Conservation (phyloP, 1,140 invertebrate species). For the Cyclina sinensis region DNA sequence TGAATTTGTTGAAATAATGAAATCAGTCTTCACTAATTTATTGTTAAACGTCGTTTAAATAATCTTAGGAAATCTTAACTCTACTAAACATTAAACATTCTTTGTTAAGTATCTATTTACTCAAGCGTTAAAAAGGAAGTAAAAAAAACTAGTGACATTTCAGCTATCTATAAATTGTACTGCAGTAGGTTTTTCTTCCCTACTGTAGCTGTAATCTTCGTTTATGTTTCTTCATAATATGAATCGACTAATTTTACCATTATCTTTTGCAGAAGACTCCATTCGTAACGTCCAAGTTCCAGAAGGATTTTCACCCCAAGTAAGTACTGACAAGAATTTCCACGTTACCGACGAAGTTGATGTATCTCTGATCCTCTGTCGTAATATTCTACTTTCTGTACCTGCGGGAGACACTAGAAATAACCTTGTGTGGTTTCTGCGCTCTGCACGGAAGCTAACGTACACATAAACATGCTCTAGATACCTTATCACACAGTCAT, state of each 20-base stretch:
- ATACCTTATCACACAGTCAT: background rate
- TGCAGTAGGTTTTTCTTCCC: background rate
- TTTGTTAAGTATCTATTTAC: background rate
- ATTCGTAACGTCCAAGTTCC: slow-evolving; percentile 5
- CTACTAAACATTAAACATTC: too few relatives aligned
- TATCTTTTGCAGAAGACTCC: background rate
- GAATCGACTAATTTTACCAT: background rate
- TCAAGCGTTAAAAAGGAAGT: background rate
- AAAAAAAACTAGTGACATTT: background rate
- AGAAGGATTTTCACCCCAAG: background rate
- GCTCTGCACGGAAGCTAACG: background rate
- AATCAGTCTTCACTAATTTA: too few relatives aligned
- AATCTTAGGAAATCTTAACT: too few relatives aligned
- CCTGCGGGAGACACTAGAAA: background rate
- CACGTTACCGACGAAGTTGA: background rate
- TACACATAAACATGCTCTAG: background rate
- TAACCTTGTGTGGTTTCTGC: background rate
- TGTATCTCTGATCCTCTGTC: background rate
- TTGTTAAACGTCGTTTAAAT: too few relatives aligned
- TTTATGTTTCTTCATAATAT: background rate
- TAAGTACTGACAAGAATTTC: background rate
- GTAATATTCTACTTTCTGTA: slow-evolving; percentile 1
- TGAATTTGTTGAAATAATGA: too few relatives aligned
- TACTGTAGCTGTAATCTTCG: background rate
- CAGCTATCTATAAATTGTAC: background rate